phyloP scores from a whole-genome alignment of 23 tunicate genomes.

The Halocynthia aurantium region DNA sequence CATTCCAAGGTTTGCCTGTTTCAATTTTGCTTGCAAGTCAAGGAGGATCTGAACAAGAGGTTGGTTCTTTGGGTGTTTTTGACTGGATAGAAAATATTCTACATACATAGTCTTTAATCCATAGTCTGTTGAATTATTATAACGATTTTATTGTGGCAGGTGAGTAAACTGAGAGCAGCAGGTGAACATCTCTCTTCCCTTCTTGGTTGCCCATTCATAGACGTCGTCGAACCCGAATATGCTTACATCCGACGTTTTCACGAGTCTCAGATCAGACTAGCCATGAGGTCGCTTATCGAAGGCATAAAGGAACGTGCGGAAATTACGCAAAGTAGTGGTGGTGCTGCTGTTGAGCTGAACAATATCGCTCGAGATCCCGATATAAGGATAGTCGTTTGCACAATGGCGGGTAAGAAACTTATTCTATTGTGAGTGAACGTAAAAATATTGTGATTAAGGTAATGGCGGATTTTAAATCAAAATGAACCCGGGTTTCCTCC shows the following conservation, averaged over 20 bases:
- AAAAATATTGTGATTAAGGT: no score
- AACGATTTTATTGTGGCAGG: constrained; percentile 16
- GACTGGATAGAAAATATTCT: no score
- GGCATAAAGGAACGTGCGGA: constrained; percentile 86
- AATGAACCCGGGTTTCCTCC: no score
- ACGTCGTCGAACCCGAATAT: constrained; percentile 74
- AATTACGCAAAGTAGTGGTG: constrained; percentile 39
- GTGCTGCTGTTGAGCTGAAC: constrained; percentile 21
- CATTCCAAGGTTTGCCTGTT: constrained; percentile 85
- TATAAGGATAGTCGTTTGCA: constrained; percentile 73
- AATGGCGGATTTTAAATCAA: no score
- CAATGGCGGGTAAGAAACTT: constrained; percentile 55
- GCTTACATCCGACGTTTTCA: constrained; percentile 87
- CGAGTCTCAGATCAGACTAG: constrained; percentile 62
- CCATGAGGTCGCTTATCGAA: constrained; percentile 57
- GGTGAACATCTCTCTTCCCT: constrained; percentile 74
- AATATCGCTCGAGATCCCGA: constrained; percentile 30
- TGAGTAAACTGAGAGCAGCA: constrained; percentile 55
- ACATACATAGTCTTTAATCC: neutral
- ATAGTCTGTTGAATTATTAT: neutral
- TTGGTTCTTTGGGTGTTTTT: neutral
- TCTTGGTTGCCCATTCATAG: constrained; percentile 84
- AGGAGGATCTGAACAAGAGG: constrained; percentile 60
- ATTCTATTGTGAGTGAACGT: neutral
- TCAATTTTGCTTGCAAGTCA: constrained; percentile 69